A percentile compares a stretch with the other conserved stretches of the same genome.
Conservation (phyloP, 1,140 invertebrate genomes). For the Ostrea edulis region DNA sequence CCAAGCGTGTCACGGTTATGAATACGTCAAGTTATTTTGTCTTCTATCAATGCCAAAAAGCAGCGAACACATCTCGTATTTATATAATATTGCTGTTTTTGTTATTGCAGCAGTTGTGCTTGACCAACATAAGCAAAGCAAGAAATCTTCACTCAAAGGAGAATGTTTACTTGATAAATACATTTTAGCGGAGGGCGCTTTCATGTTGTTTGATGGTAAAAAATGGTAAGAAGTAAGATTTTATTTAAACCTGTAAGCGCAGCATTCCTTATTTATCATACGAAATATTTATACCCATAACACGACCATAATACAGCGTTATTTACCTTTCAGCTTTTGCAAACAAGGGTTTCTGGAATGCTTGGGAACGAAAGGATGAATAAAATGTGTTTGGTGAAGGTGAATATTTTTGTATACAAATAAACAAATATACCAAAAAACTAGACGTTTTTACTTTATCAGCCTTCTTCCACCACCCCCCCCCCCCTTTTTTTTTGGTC, state of each 20-base stretch:
- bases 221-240: conserved; percentile 8
- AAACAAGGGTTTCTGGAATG: conserved; percentile 26
- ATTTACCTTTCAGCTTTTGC: conserved; percentile 9
- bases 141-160: not conserved
- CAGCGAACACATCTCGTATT: not conserved
- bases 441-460: too few species aligned
- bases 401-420: too few species aligned
- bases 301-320: not conserved
- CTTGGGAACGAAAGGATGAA: conserved; percentile 1
- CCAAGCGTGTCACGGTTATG: not conserved
- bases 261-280: not conserved
- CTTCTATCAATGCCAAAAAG: not conserved
- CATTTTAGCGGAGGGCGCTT: conserved; percentile 10
- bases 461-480: too few species aligned
- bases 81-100: not conserved
- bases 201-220: conserved; percentile 28
- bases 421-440: too few species aligned
- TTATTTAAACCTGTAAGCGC: not conserved
- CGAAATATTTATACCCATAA: not conserved
- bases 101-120: not conserved
- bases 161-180: conserved; percentile 16
- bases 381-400: not conserved
- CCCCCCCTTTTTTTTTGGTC: too few species aligned
- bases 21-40: not conserved
- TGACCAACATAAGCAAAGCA: not conserved